Conservation (phyloP, 2,888 invertebrate species). For the Oscheius onirici region DNA sequence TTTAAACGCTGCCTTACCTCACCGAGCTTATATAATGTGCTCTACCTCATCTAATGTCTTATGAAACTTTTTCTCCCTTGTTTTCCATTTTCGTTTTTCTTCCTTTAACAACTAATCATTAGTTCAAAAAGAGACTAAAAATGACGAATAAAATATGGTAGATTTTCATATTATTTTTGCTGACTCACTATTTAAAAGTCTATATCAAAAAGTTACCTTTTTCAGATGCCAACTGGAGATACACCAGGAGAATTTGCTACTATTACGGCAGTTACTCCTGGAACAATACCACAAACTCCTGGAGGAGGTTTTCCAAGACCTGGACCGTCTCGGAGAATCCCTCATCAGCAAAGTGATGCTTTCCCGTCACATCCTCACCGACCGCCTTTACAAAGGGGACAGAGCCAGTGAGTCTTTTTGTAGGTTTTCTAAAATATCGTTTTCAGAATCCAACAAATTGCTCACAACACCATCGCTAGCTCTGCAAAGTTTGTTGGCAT, state of each 20-base stretch:
- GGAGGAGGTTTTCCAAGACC: not conserved
- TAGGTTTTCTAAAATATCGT: not conserved
- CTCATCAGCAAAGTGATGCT: constrained; percentile 1
- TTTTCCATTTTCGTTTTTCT: no score
- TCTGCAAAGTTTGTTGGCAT: constrained; percentile 23
- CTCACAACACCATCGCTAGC: not conserved
- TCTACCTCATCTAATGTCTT: no score
- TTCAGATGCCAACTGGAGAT: not conserved
- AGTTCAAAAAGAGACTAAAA: no score
- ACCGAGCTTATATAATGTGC: no score
- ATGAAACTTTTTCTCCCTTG: no score
- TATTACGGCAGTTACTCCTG: constrained; percentile 2
- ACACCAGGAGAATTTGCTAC: constrained; percentile 9
- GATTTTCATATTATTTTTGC: no score
- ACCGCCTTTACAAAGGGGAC: constrained; percentile 1
- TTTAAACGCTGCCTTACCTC: no score
- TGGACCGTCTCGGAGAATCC: not conserved
- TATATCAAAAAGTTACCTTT: no score
- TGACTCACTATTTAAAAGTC: no score
- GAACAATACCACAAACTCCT: not conserved
- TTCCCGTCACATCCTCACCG: not conserved
- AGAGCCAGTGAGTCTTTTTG: constrained; percentile 25
- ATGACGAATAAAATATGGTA: no score
- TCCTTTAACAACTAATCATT: no score
- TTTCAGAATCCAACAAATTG: constrained; percentile 19